Evolutionary conservation across 2,888 invertebrate genomes (phyloP).

Genomic region (Philopedon plagiatum): DNA sequence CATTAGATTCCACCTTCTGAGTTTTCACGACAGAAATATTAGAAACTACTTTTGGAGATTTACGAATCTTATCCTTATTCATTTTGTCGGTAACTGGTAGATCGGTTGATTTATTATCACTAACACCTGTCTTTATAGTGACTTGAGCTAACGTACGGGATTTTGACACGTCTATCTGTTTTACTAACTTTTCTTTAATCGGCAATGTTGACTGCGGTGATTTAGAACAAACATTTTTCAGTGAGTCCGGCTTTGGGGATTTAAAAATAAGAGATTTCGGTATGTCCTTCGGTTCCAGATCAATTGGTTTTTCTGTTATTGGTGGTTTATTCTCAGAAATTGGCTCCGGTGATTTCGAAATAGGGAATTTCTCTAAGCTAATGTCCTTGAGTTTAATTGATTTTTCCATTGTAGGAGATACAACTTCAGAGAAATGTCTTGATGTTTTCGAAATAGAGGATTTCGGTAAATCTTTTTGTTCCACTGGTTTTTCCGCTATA

Average conservation of each 20-base stretch:
- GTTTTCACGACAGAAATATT: background rate
- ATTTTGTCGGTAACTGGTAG: too few species aligned
- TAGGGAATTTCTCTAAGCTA: background rate
- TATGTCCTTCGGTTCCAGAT: background rate
- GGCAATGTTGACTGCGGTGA: too few species aligned
- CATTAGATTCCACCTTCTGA: background rate
- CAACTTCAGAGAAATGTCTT: background rate
- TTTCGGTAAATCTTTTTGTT: background rate
- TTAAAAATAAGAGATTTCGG: constrained; percentile 4
- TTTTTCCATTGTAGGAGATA: background rate
- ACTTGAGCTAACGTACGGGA: too few species aligned
- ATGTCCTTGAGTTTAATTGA: background rate
- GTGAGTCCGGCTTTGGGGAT: too few species aligned
- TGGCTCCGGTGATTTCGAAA: constrained; percentile 5
- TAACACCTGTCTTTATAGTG: too few species aligned
- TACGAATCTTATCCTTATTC: background rate
- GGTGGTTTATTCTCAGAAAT: background rate
- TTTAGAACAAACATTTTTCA: too few species aligned
- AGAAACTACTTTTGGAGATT: background rate
- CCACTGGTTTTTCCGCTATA: background rate
- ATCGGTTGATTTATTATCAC: too few species aligned
- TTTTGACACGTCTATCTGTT: too few species aligned
- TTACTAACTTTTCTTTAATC: too few species aligned
- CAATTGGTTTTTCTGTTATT: background rate
- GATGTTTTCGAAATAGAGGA: constrained; percentile 20